A percentile compares a stretch with the other conserved stretches of the same genome.
phyloP scores from a whole-genome alignment of 2,888 invertebrate species.

The Melipona beecheii region DNA sequence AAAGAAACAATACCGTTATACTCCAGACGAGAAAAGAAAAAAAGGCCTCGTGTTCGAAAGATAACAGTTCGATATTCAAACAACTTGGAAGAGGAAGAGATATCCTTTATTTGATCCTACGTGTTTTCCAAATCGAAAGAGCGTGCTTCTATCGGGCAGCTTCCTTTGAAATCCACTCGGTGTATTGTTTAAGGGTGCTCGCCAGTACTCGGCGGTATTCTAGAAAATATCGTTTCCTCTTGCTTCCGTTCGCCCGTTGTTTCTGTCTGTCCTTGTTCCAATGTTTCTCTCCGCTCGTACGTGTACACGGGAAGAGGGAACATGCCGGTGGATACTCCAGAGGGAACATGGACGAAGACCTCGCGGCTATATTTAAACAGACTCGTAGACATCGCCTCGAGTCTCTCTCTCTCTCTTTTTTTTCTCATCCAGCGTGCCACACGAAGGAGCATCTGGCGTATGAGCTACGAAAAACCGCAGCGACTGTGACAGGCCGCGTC shows the following conservation, averaged over 20 bases:
- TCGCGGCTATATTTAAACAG: slow-evolving; percentile 79
- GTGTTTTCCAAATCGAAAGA: slow-evolving; percentile 1
- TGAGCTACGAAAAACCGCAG: slow-evolving; percentile 48
- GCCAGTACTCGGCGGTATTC: not conserved
- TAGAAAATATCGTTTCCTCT: slow-evolving; percentile 45
- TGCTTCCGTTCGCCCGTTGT: slow-evolving; percentile 25
- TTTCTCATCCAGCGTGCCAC: slow-evolving; percentile 40
- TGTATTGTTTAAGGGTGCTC: slow-evolving; percentile 18
- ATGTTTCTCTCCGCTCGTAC: slow-evolving; percentile 18
- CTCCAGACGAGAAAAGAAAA: not conserved
- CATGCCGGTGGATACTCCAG: slow-evolving; percentile 56
- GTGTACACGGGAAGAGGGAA: slow-evolving; percentile 44
- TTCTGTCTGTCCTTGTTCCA: not conserved
- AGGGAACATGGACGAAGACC: slow-evolving; percentile 71
- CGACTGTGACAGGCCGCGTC: slow-evolving; percentile 28
- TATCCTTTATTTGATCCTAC: slow-evolving; percentile 12
- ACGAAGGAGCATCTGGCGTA: slow-evolving; percentile 46
- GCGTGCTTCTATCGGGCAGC: not conserved
- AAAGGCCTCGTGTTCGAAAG: not conserved
- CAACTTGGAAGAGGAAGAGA: not conserved
- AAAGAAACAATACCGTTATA: not conserved
- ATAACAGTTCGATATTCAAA: not conserved
- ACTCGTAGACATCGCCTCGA: slow-evolving; percentile 71
- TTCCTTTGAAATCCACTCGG: slow-evolving; percentile 18
- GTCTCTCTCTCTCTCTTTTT: slow-evolving; percentile 33